phyloP scores from a whole-genome alignment of 2,888 invertebrate species.

The Cinara cedri region DNA sequence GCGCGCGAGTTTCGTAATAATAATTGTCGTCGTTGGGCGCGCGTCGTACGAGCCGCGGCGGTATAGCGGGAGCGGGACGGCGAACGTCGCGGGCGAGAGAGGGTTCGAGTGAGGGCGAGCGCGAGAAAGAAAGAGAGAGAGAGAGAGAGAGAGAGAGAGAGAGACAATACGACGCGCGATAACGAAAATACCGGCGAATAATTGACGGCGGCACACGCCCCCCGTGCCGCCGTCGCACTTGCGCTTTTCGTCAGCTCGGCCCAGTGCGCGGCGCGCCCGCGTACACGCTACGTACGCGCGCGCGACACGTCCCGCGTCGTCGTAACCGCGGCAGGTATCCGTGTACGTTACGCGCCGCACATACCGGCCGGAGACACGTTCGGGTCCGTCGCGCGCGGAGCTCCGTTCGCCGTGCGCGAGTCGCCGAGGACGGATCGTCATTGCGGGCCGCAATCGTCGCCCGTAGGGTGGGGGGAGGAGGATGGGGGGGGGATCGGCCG shows the following conservation, averaged over 20 bases:
- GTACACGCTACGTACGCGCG: not conserved
- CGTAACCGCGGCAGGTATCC: too few relatives aligned
- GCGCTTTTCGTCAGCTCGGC: conserved; percentile 49
- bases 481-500: too few relatives aligned
- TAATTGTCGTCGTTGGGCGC: conserved; percentile 38
- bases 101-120: too few relatives aligned
- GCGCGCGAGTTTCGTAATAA: conserved; percentile 48
- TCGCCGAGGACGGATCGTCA: too few relatives aligned
- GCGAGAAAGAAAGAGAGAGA: too few relatives aligned
- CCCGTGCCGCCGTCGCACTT: conserved; percentile 40
- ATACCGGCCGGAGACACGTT: too few relatives aligned
- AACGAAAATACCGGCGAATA: conserved; percentile 42
- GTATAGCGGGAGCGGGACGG: not conserved
- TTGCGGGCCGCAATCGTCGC: too few relatives aligned
- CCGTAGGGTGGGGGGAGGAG: too few relatives aligned
- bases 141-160: too few relatives aligned
- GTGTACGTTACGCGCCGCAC: not conserved
- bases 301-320: not conserved
- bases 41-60: not conserved
- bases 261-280: conserved; percentile 11
- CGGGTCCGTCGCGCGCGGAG: too few relatives aligned
- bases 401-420: too few relatives aligned
- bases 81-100: conserved; percentile 29
- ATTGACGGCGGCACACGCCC: conserved; percentile 27
- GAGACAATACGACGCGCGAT: conserved; percentile 22